Evolutionary conservation across 2,113 vertebrate genomes (phyloP), one percentile per base, ranked within the genome.

Genomic region (Halcyon senegalensis): DNA sequence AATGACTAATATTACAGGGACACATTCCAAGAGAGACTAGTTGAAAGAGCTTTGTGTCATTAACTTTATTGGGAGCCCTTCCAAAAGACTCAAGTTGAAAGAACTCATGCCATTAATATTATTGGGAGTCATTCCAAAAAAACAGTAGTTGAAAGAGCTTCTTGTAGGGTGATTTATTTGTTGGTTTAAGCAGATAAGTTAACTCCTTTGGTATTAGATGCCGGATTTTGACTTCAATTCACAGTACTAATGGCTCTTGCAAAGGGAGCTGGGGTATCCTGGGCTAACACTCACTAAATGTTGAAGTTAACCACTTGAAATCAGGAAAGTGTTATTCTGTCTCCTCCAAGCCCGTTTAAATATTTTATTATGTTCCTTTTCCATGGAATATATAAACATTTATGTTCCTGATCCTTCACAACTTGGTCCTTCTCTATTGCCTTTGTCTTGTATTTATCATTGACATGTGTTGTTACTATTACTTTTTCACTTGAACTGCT

Each of bases 41-140:
- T 82, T 96, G 93, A 95, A 94, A 84, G 91, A 95, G 35, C 77
- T 87, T 95, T 64, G 55, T 96, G 87, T 84, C 74, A 82, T 87
- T 95, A 93, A 91, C 69, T 94, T 89, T 76, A 89, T 48, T 87
- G 69, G 76, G 77, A 93, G 39, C 1, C 14, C 7, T 91, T 91
- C 81, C 84, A 96, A 96, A 87, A 84, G 33, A 59, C 39, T 63
- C 19, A 28, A 90, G 69, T 96, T 94, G 80, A 96, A 96, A 96
- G 77, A 94, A 95, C 73, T 87, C 80, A 68, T 86, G 60, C 19
- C 56, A 81, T 93, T 88, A 90, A 81, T 88, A 44, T n/a, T 64
- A 78, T n/a, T 79, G 51, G 68, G 73, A 95, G 27, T 53, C 23
- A 87, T 68, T 92, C 79, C 43, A 95, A 86, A 88, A 80, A 78